Evolutionary conservation across 1,140 invertebrate genomes (phyloP), one percentile per base, ranked within the genome.

Genomic region (Brachionus manjavacas): DNA sequence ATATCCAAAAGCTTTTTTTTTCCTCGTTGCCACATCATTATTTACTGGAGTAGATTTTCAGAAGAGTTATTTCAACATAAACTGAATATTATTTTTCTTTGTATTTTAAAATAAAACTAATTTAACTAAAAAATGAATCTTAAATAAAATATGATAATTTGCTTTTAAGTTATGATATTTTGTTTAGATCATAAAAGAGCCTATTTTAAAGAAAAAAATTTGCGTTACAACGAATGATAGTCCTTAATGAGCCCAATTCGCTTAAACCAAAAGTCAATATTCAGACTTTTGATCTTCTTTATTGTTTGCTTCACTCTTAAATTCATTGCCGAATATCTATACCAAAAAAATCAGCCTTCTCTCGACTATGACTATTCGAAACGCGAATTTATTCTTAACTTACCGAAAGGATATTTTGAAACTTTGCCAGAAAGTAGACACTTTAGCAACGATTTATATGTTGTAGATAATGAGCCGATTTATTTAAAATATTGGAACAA

Each of bases 121-220:
- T 25, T 60, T 60, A 60, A 60, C 52, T 60, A 20, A 60, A 60
- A 55, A 55, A 55, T 55, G 43, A 6, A 46, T 46, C 43, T n/a
- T 46, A 55, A 60, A 60, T 60, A 60, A 60, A 60, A 60, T 60
- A 60, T 60, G n/a, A 60, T 60, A 60, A 60, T 60, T 60, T 60
- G 7, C 8, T 23, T 60, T 60, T 23, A 60, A 60, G n/a, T 60
- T 60, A 23, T 60, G 8, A 60, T 60, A 25, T 60, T 23, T 60
- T 23, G 43, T 25, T 60, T 25, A 60, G 52, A 60, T 60, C n/a
- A 60, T 8, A 60, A 60, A 23, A 60, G 20, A 60, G 52, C 4
- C n/a, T 20, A 60, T 2, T 60, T 23, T 60, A 20, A 6, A 52
- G n/a, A 3, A 60, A 60, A 60, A 60, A 3, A 8, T 41, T 20